Evolutionary conservation across 2,113 vertebrate species (phyloP), one percentile per base, ranked within the genome.

Genomic region (Microcebus lehilahytsara): DNA sequence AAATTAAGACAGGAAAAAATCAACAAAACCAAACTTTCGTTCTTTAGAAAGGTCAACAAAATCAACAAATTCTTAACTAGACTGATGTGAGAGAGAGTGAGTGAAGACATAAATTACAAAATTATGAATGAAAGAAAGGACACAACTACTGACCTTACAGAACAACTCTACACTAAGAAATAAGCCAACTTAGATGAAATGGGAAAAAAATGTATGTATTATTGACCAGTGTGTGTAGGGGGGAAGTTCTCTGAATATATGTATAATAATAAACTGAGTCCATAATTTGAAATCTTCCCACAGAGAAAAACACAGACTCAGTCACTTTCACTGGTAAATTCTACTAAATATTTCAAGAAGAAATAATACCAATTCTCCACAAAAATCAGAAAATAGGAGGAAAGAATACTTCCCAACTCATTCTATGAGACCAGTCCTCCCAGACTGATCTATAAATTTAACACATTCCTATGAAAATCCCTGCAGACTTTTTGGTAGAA

Each of bases 211-310:
- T 64, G 27, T 30, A 64, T 64, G 25, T 30, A 64, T 64, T 64
- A 74, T 17, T 74, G 60, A 89, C 20, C 42, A 12, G 10, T 49
- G 30, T 60, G 34, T n/a, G n/a, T n/a, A n/a, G 62, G 85, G 27
- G 78, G 93, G 79, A 83, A 51, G 81, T 89, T 7, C 89, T 72
- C n/a, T 72, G 42, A 90, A 46, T 37, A 56, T 6, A 69, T 78
- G 14, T 78, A 20, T 66, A 67, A 60, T n/a, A 93, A 79, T n/a
- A 93, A 85, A 85, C 13, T 96, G n/a, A 72, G 78, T 96, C 60
- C 27, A 42, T 62, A 69, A 93, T 60, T 93, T 93, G 25, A 93
- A 89, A 37, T 71, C 30, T 64, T 72, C 9, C 71, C n/a, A 79
- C 64, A 85, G 83, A 85, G 64, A 69, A 84, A 93, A 64, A 12